Percentiles rank a stretch among this genome's conserved stretches.
phyloP scores from a whole-genome alignment of 2,888 invertebrate species.

The Unio delphinus region DNA sequence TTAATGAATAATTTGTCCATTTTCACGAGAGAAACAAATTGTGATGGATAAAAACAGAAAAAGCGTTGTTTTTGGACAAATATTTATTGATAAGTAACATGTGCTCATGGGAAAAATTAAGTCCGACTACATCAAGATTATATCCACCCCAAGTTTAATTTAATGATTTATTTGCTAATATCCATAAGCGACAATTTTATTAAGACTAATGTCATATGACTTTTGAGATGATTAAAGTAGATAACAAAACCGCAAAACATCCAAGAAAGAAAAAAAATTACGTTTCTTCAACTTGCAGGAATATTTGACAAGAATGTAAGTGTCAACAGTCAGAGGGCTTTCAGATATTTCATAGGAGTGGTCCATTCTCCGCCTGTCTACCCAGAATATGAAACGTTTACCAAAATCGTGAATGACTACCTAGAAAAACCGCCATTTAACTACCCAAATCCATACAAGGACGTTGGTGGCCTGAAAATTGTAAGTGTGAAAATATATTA shows the following conservation, averaged over 20 bases:
- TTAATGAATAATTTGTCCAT: no score
- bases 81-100: no score
- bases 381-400: conserved; percentile 82
- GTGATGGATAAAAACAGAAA: neutral
- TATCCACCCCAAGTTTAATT: no score
- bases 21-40: neutral
- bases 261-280: neutral
- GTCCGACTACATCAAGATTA: no score
- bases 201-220: no score
- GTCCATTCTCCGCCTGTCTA: conserved; percentile 79
- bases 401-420: conserved; percentile 84
- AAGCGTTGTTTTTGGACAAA: neutral
- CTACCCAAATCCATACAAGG: conserved; percentile 81
- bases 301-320: conserved; percentile 48
- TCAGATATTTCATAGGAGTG: conserved; percentile 84
- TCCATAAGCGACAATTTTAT: no score
- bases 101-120: no score
- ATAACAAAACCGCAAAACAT: no score
- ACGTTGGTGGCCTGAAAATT: conserved; percentile 32
- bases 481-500: conserved; percentile 24
- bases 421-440: conserved; percentile 90
- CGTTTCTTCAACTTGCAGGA: conserved; percentile 32
- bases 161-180: no score
- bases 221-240: no score
- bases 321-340: conserved; percentile 75